Conservation (phyloP, 2,888 invertebrate species). For the Drosophila siamana region DNA sequence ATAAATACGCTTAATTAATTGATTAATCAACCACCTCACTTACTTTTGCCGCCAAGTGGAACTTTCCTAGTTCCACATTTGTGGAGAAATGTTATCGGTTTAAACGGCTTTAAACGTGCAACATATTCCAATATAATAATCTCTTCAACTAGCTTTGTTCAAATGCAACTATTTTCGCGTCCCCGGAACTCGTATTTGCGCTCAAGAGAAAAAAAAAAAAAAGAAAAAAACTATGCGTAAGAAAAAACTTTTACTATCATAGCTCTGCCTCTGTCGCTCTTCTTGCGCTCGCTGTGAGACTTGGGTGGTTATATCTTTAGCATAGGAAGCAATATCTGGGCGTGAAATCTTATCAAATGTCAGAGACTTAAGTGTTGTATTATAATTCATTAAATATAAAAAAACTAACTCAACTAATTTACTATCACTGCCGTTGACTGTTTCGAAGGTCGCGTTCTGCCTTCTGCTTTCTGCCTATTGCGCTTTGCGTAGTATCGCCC, state of each 20-base stretch:
- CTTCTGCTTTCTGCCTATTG: too few relatives aligned
- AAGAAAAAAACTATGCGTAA: neutral
- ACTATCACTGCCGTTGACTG: conserved; percentile 57
- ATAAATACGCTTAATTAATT: too few relatives aligned
- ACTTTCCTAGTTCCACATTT: too few relatives aligned
- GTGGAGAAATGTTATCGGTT: too few relatives aligned
- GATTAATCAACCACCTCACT: too few relatives aligned
- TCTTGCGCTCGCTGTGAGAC: too few relatives aligned
- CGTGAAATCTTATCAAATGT: conserved; percentile 71
- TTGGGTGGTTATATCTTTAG: conserved; percentile 13
- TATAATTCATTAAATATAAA: conserved; percentile 62
- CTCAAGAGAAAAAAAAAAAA: neutral
- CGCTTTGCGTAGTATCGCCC: conserved; percentile 42
- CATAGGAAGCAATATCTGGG: conserved; percentile 40
- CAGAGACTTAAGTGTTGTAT: conserved; percentile 63
- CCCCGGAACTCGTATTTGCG: too few relatives aligned
- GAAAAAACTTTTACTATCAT: neutral
- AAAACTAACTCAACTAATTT: conserved; percentile 61
- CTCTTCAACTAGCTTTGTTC: too few relatives aligned
- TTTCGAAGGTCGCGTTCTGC: conserved; percentile 40
- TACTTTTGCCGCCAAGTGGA: too few relatives aligned
- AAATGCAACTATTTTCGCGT: too few relatives aligned
- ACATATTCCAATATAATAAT: too few relatives aligned
- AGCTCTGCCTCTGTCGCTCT: neutral
- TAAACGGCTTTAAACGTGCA: too few relatives aligned